Percentiles rank a stretch among this genome's conserved stretches.
Conservation (phyloP, 1,140 invertebrate genomes). For the Cyclargus thomasi region DNA sequence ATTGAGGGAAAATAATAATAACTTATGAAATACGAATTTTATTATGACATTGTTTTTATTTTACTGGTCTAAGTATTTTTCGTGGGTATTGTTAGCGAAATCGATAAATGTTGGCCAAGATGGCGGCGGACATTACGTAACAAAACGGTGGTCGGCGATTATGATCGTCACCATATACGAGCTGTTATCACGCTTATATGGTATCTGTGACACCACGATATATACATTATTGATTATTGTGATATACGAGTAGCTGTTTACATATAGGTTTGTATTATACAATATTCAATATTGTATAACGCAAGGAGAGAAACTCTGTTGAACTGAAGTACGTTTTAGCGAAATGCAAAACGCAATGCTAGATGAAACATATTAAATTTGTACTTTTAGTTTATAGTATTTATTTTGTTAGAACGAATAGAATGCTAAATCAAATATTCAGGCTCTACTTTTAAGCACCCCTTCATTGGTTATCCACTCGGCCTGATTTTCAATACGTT, state of each 20-base stretch:
- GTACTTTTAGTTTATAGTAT: background rate
- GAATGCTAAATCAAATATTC: background rate
- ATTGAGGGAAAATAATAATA: too few species aligned
- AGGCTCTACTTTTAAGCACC: background rate
- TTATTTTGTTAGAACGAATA: background rate
- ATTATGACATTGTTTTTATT: too few species aligned
- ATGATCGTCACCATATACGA: constrained; percentile 5
- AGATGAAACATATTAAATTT: too few species aligned
- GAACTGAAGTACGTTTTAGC: too few species aligned
- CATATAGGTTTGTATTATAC: background rate
- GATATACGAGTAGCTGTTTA: background rate
- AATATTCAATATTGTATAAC: background rate
- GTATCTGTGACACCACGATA: background rate
- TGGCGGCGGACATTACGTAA: background rate
- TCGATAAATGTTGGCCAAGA: constrained; percentile 15
- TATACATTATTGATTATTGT: background rate
- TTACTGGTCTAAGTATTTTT: background rate
- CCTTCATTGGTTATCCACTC: background rate
- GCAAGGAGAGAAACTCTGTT: background rate
- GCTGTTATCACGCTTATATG: constrained; percentile 7
- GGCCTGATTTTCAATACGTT: background rate
- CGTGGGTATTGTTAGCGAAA: constrained; percentile 3
- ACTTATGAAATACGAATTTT: too few species aligned
- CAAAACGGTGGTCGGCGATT: background rate
- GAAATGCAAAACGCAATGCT: too few species aligned